Conservation (phyloP, 1,140 invertebrate species). For the Teleogryllus occipitalis region DNA sequence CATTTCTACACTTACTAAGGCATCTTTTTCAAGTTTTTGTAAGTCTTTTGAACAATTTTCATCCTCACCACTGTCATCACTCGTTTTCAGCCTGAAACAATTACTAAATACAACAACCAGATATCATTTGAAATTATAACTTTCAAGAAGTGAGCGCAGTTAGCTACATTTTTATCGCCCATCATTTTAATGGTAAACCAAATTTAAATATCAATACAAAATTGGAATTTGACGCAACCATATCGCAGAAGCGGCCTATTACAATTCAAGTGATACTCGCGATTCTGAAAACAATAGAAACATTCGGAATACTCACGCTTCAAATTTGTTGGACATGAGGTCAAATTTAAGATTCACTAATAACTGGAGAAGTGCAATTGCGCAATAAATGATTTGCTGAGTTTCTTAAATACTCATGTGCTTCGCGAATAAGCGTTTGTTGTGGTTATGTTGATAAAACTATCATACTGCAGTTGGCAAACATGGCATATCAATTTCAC, state of each 20-base stretch:
- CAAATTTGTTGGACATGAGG: conserved; percentile 54
- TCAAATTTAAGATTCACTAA: conserved; percentile 27
- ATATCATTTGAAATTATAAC: conserved; percentile 21
- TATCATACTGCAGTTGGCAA: too few species aligned
- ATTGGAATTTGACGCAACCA: conserved; percentile 9
- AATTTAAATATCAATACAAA: not conserved
- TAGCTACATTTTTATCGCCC: not conserved
- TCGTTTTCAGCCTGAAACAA: conserved; percentile 44
- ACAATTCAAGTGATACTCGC: too few species aligned
- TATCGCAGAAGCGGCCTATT: too few species aligned
- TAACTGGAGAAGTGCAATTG: conserved; percentile 18
- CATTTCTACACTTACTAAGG: conserved; percentile 32
- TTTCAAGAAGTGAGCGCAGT: conserved; percentile 19
- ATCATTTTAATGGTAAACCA: too few species aligned
- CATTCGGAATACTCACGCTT: conserved; percentile 43
- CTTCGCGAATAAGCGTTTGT: too few species aligned
- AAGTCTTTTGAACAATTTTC: conserved; percentile 39
- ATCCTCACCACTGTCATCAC: conserved; percentile 49
- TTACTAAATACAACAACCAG: not conserved
- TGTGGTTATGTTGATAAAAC: too few species aligned
- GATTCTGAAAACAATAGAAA: not conserved
- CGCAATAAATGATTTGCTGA: too few species aligned
- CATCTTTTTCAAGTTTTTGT: conserved; percentile 36
- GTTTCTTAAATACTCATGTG: too few species aligned
- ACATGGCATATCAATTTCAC: too few species aligned